Base-by-base conservation (phyloP, 1,140 invertebrate species). In the Platorchestia sp. region DNA sequence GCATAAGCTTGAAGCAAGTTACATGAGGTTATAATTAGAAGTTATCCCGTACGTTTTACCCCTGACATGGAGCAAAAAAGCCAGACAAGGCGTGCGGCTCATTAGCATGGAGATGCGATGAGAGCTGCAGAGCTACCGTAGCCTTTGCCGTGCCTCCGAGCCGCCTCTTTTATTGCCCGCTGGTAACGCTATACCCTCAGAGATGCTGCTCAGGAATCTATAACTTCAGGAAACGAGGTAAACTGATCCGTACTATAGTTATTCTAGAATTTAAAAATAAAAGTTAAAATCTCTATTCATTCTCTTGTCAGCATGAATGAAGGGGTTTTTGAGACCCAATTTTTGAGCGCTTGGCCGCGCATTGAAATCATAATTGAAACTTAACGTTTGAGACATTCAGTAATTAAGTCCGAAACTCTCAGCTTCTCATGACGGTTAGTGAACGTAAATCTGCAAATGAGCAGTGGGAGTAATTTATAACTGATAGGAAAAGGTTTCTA, bases 101-200 rank as follows among this genome's bases (percentile, higher is more conserved):
- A 89, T 89, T 89, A 42, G 87, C 87, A 89, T 89, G 43, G 87
- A 41, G 87, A 89, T 27, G n/a, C 5, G 87, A 89, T 89, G 87
- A 42, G 43, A 41, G 87, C 36, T 43, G 42, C 87, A 89, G n/a
- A 89, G 87, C 87, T 89, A 89, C 87, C 41, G 87, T 14, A 42
- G 87, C 87, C 87, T 89, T 89, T 89, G 43, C 41, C n/a, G 87
- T 42, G 87, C 10, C 5, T 14, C 87, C 43, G 14, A 42, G 87
- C 41, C 87, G 41, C 41, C 87, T 89, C 41, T 42, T 89, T 89
- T 89, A 89, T 36, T 42, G 87, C 87, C 41, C 27, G 41, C 43
- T 42, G 10, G 87, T 42, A 89, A 89, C 87, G 43, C 41, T 89
- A 89, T 89, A 89, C 43, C 36, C 87, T 89, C 41, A 0, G 87